Base-by-base conservation (phyloP, 1,140 invertebrate genomes). In the Epicauta chinensis region DNA sequence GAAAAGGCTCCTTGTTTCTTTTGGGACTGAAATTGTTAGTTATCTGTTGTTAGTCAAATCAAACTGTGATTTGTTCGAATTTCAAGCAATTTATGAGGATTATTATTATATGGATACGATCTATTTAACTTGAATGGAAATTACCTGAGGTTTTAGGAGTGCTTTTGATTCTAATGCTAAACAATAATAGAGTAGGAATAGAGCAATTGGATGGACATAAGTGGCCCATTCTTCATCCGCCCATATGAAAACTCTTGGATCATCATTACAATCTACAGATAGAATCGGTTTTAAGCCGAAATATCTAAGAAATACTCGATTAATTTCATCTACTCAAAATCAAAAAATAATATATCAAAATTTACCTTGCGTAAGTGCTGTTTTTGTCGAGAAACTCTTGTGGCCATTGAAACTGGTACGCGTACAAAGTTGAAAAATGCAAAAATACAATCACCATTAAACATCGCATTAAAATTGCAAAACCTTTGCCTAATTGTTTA, bases 321-420 rank as follows among this genome's bases (percentile, higher is more conserved):
- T 7, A n/a, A 34, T 17, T 45, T 15, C 13, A 40, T 15, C 29
- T 54, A 36, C 2, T 34, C 10, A 17, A 45, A 49, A 9, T 23
- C 9, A 37, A 38, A 12, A 12, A 45, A 41, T 4, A 23, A 23
- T 23, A 5, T 50, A n/a, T 17, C 2, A 31, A 35, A 7, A 42
- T 46, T 36, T 35, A 84, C 81, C 82, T 81, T 5, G 84, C 78
- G 64, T 83, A 80, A 2, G 79, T 73, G 60, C 77, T 84, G 64
- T 87, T 82, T 0, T 81, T 75, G 9, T 81, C 77, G 36, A 94
- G 66, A 3, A 81, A 64, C 16, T 85, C 78, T 60, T 94, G 88
- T 43, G 85, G 75, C 80, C 86, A 89, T 60, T 89, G 81, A 58
- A 89, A 84, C 71, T 97, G 93, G 67, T 95, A 96, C 1, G 85